Evolutionary conservation across 2,888 invertebrate species (phyloP), one percentile per base, ranked within the genome.

Genomic region (Lycaena phlaeas): DNA sequence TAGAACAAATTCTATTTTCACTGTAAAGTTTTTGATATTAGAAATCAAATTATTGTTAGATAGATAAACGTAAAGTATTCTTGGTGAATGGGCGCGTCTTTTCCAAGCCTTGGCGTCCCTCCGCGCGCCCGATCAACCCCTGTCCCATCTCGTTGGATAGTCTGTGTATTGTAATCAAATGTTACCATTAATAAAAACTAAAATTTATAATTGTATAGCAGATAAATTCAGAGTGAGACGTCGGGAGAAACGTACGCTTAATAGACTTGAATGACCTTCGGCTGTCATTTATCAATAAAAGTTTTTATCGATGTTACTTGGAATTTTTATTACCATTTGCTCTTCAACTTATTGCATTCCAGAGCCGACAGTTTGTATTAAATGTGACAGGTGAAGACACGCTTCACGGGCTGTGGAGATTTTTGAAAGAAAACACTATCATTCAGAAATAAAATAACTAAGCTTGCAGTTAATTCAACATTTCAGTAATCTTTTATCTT

Each of bases 1-100:
- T 82, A 84, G 82, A 82, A 63, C 79, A 70, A 81, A 82, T 68
- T 82, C 82, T 82, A 82, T 84, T 82, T 82, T 82, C 77, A 81
- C 68, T 84, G 82, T 82, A 81, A 75, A 78, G 76, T 79, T 78
- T 77, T 76, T 74, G 68, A 78, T 75, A 79, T 72, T 81, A 81
- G 81, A 55, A 59, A 74, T 77, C 78, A 74, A 73, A 64, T 48
- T 76, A 77, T 68, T 69, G 76, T 76, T 82, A 84, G 84, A 79
- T 82, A 82, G 79, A 70, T 59, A 77, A 77, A 40, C 40, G 30
- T 40, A 40, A 79, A 76, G 79, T 76, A 81, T 73, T 78, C 68
- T 74, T 76, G 70, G 74, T 63, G 50, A 59, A 47, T 57, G 67
- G 76, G 68, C 68, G 78, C 71, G 77, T 60, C 71, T 61, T 77